phyloP scores from a whole-genome alignment of 2,113 vertebrate species.

The Pterocles orientalis region DNA sequence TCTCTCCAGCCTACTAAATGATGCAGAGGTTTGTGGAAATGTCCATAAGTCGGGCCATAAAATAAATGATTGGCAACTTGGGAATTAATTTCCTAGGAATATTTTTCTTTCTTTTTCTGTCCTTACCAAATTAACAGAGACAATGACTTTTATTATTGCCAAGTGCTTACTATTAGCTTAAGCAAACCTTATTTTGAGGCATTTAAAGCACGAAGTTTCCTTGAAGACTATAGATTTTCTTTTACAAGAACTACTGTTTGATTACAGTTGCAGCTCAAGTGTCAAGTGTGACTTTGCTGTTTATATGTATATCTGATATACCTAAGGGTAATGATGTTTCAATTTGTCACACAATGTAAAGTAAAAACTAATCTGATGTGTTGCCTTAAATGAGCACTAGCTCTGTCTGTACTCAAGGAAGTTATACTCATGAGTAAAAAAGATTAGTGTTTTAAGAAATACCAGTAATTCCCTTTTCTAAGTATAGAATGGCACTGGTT shows the following conservation, averaged over 20 bases:
- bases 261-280: background rate
- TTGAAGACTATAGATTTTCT: background rate
- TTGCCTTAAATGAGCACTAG: background rate
- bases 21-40: background rate
- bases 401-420: background rate
- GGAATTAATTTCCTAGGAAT: background rate
- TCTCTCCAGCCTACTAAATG: background rate
- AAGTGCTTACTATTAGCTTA: background rate
- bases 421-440: constrained; percentile 15
- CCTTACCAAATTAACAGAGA: background rate
- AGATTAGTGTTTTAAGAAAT: constrained; percentile 46
- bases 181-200: background rate
- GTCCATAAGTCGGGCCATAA: background rate
- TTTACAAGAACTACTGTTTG: background rate
- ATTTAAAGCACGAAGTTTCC: background rate
- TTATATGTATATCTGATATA: background rate
- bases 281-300: background rate
- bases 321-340: background rate
- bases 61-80: background rate
- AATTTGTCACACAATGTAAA: background rate
- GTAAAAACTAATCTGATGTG: background rate
- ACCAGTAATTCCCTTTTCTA: background rate
- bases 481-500: constrained; percentile 26
- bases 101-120: background rate
- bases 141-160: background rate